Conservation (phyloP, 2,113 vertebrate genomes). For the Eubucco bourcierii region DNA sequence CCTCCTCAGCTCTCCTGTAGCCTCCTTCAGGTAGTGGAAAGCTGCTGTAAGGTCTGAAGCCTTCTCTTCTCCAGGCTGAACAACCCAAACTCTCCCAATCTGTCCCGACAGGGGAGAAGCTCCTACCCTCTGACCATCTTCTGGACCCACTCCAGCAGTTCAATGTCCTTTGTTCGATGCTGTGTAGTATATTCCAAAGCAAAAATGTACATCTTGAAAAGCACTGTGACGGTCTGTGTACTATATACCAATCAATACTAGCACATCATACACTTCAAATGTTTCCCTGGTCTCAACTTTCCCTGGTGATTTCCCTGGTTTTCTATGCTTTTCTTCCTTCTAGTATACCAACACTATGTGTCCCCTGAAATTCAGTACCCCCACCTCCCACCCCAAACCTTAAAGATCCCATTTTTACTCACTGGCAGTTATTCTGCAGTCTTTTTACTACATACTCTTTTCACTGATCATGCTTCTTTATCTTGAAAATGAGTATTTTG, state of each 20-base stretch:
- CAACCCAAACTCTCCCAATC: too few relatives aligned
- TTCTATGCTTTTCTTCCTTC: neutral
- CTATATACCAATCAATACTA: neutral
- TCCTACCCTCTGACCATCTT: too few relatives aligned
- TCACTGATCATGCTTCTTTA: neutral
- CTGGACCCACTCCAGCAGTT: too few relatives aligned
- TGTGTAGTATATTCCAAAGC: too few relatives aligned
- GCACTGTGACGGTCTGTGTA: neutral
- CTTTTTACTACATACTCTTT: neutral
- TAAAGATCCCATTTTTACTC: neutral
- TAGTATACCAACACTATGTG: too few relatives aligned
- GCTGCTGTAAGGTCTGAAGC: too few relatives aligned
- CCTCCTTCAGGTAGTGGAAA: too few relatives aligned
- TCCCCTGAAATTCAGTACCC: neutral
- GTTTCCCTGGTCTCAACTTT: neutral
- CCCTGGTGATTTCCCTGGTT: neutral
- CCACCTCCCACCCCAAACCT: neutral
- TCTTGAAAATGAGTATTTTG: neutral
- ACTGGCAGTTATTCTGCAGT: accelerated
- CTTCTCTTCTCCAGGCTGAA: too few relatives aligned
- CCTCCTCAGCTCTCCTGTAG: too few relatives aligned
- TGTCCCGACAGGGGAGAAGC: too few relatives aligned
- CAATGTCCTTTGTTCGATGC: too few relatives aligned
- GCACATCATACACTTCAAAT: neutral
- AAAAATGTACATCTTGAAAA: neutral